phyloP scores from a whole-genome alignment of 1,140 invertebrate species.

The Bombus waltoni region DNA sequence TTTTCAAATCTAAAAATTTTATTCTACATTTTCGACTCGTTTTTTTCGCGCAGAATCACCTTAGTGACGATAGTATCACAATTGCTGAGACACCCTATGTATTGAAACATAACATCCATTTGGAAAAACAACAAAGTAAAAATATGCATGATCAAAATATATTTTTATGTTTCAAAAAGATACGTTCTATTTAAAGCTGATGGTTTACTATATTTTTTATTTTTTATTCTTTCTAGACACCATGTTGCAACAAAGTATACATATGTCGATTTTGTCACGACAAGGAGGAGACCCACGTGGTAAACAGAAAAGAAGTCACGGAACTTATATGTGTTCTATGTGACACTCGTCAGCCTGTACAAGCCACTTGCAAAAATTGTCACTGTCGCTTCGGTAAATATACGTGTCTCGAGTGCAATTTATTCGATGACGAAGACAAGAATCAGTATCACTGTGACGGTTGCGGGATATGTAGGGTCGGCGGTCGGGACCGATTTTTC shows the following conservation, averaged over 20 bases:
- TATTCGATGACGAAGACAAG: constrained; percentile 95
- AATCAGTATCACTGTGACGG: constrained; percentile 94
- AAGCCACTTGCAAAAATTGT: constrained; percentile 89
- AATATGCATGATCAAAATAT: too few relatives aligned
- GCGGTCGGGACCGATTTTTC: constrained; percentile 92
- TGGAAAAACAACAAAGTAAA: too few relatives aligned
- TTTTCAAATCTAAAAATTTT: too few relatives aligned
- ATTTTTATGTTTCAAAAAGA: too few relatives aligned
- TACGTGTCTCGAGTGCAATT: constrained; percentile 92
- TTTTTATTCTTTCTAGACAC: constrained; percentile 86
- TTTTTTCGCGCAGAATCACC: too few relatives aligned
- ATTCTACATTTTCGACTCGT: too few relatives aligned
- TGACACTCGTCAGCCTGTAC: constrained; percentile 90
- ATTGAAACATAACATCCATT: too few relatives aligned
- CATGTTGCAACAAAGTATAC: constrained; percentile 94
- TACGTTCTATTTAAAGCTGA: too few relatives aligned
- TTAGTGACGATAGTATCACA: too few relatives aligned
- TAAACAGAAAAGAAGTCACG: constrained; percentile 91
- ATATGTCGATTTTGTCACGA: constrained; percentile 95
- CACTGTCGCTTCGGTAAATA: constrained; percentile 92
- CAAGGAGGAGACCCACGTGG: constrained; percentile 91
- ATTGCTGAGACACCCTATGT: too few relatives aligned
- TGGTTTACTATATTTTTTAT: background rate
- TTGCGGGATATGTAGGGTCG: constrained; percentile 94
- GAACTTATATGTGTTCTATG: constrained; percentile 92